Base-by-base conservation (phyloP, 2,888 invertebrate genomes). In the Petrophora chlorosata region DNA sequence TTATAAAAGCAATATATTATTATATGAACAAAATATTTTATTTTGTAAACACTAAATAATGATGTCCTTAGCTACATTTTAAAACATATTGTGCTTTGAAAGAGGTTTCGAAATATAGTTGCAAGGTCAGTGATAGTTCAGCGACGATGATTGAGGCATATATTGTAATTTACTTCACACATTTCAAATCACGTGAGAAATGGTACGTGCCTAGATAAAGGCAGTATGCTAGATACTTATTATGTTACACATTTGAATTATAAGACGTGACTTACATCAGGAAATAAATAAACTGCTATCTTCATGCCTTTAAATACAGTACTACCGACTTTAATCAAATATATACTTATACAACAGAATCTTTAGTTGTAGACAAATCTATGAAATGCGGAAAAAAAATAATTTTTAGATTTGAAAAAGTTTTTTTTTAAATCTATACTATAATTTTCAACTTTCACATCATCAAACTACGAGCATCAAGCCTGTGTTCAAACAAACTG, bases 221-320 rank as follows among this genome's bases (percentile, higher is more conserved):
- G 25, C n/a, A 12, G 39, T 38, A 39, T 19, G 36, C 39, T 33
- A 32, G 25, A 8, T 33, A 25, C n/a, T n/a, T n/a, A n/a, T n/a
- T 38, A 32, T 34, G 19, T n/a, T n/a, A n/a, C 39, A 43, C 26
- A 34, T 43, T 39, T 39, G 25, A 29, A 39, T 39, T 22, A 14
- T 29, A 9, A 8, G 36, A 48, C 48, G 49, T 49, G 49, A 43
- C 42, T 49, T 28, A 43, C 28, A 42, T 38, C 14, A 32, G 26
- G 15, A 47, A 35, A 36, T 32, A 13, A 17, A n/a, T 25, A 19
- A 17, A 14, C 5, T 17, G n/a, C 26, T 34, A 26, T n/a, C 22
- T 10, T 16, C 4, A 12, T 25, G 3, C 15, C n/a, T 2, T 28
- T 10, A 10, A 7, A 10, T 7, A 34, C 10, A 17, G n/a, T 16